A percentile compares a stretch with the other conserved stretches of the same genome.
Conservation (phyloP, 2,113 vertebrate species). For the Charina bottae region DNA sequence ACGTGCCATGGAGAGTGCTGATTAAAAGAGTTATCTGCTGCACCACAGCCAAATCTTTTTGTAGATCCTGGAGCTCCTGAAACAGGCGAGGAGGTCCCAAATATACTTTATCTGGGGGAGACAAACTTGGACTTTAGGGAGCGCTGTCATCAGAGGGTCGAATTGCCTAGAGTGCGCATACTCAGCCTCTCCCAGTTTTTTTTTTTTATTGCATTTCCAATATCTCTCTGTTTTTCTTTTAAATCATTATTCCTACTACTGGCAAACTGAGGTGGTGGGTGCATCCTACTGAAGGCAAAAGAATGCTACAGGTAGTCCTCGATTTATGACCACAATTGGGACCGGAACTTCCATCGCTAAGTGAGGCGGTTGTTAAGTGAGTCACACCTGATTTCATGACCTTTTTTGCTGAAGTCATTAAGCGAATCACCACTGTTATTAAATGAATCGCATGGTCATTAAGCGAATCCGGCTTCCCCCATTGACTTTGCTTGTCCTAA, state of each 20-base stretch:
- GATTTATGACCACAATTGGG: no score
- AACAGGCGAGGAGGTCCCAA: constrained; percentile 91
- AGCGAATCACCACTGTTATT: no score
- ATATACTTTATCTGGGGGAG: constrained; percentile 81
- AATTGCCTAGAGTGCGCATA: neutral
- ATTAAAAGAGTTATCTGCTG: constrained; percentile 91
- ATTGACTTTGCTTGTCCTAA: no score
- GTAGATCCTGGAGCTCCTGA: constrained; percentile 94
- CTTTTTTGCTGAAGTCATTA: no score
- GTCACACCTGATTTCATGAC: no score
- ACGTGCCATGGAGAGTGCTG: constrained; percentile 90
- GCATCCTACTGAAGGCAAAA: neutral
- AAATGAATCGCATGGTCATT: no score
- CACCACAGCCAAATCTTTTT: constrained; percentile 91
- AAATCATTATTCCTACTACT: neutral
- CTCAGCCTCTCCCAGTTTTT: neutral
- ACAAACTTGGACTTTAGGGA: neutral
- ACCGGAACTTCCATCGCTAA: no score
- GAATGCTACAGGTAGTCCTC: neutral
- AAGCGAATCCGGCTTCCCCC: no score
- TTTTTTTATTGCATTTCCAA: neutral
- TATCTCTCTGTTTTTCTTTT: neutral
- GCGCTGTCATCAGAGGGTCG: neutral
- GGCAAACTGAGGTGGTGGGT: neutral
- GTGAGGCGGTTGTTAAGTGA: no score